phyloP scores from a whole-genome alignment of 2,888 invertebrate genomes.

The Ferrisia virgata region DNA sequence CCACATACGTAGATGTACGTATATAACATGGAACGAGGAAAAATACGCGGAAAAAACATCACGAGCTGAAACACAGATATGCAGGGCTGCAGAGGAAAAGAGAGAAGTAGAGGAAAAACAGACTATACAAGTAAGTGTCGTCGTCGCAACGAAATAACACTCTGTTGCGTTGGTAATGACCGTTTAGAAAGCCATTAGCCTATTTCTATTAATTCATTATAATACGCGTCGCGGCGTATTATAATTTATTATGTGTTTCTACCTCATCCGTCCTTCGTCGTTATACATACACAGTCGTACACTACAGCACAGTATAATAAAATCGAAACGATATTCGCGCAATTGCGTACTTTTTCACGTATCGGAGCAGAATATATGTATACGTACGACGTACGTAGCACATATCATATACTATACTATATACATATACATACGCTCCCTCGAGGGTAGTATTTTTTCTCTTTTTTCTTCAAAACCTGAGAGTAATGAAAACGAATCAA shows the following conservation, averaged over 20 bases:
- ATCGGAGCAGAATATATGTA: background rate
- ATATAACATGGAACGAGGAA: background rate
- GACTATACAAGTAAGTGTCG: background rate
- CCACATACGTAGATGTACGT: no score
- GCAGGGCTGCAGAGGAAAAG: background rate
- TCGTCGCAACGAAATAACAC: constrained; percentile 10
- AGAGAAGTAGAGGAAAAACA: background rate
- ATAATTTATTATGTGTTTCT: background rate
- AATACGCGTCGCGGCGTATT: constrained; percentile 6
- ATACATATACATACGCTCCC: no score
- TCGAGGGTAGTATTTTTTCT: background rate
- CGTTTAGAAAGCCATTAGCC: constrained; percentile 17
- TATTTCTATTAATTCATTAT: constrained; percentile 15
- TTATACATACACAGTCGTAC: background rate
- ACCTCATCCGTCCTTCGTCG: background rate
- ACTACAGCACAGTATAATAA: no score
- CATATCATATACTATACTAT: no score
- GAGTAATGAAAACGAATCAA: background rate
- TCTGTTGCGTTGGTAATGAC: constrained; percentile 14
- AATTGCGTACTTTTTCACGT: no score
- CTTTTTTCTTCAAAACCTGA: background rate
- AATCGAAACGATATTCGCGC: background rate
- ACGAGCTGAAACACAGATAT: background rate
- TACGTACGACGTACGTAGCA: no score
- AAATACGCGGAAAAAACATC: background rate